Conservation (phyloP, 2,888 invertebrate genomes). For the Eledona agricola region DNA sequence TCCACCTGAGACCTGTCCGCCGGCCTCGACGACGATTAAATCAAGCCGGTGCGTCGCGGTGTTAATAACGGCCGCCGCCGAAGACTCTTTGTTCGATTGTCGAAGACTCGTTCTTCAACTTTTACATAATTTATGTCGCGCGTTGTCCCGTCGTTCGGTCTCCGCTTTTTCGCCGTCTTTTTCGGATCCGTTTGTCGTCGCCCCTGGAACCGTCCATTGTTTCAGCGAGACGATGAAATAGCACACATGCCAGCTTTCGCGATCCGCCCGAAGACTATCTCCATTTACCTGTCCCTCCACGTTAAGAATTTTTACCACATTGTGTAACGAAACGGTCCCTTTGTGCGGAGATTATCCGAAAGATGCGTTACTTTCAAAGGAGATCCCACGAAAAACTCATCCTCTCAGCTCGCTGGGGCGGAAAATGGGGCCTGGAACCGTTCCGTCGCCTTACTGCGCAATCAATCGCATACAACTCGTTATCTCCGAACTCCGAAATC, state of each 20-base stretch:
- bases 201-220: slow-evolving; percentile 52
- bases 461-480: no score
- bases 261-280: slow-evolving; percentile 45
- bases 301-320: slow-evolving; percentile 24
- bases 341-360: slow-evolving; percentile 43
- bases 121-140: slow-evolving; percentile 54
- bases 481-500: no score
- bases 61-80: slow-evolving; percentile 52
- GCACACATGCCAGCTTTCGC: slow-evolving; percentile 42
- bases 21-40: slow-evolving; percentile 54
- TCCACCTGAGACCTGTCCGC: slow-evolving; percentile 47
- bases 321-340: slow-evolving; percentile 29
- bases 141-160: slow-evolving; percentile 45
- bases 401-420: slow-evolving; percentile 59
- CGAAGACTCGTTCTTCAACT: slow-evolving; percentile 47
- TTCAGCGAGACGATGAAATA: slow-evolving; percentile 45
- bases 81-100: slow-evolving; percentile 44
- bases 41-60: slow-evolving; percentile 57
- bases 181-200: slow-evolving; percentile 46
- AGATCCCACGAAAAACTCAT: slow-evolving; percentile 42
- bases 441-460: no score
- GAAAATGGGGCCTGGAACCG: no score
- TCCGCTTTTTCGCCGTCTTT: slow-evolving; percentile 39
- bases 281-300: slow-evolving; percentile 45
- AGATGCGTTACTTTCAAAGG: slow-evolving; percentile 40